phyloP scores from a whole-genome alignment of 2,888 invertebrate species.

The Dysmachus trigonus region DNA sequence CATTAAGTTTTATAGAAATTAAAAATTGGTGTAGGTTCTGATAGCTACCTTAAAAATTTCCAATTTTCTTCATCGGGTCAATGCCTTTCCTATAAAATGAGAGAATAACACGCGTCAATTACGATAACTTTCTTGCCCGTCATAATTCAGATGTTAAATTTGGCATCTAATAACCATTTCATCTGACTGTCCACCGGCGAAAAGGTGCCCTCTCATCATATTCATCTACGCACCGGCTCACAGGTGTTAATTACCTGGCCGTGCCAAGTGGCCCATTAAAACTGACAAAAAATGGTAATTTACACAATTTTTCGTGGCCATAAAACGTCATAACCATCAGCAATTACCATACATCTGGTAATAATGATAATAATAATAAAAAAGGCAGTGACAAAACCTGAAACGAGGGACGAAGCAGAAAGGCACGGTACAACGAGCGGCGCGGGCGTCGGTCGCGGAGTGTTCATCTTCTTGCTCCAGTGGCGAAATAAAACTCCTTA shows the following conservation, averaged over 20 bases:
- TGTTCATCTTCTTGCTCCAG: not conserved
- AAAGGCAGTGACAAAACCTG: constrained; percentile 40
- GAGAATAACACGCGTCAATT: not conserved
- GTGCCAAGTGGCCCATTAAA: constrained; percentile 48
- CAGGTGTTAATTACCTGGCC: constrained; percentile 50
- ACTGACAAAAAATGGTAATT: constrained; percentile 48
- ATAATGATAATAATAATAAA: constrained; percentile 48
- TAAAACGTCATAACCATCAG: constrained; percentile 50
- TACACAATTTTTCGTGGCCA: constrained; percentile 45
- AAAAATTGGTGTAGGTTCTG: too few species aligned
- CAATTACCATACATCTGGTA: constrained; percentile 50
- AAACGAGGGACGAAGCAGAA: not conserved
- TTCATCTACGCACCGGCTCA: not conserved
- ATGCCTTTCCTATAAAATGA: too few species aligned
- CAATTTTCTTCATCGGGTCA: too few species aligned
- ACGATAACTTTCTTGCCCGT: not conserved
- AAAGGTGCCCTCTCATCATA: not conserved
- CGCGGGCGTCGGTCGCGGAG: not conserved
- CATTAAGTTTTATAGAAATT: too few species aligned
- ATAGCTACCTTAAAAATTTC: too few species aligned
- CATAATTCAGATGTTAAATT: not conserved
- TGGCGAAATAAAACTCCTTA: constrained; percentile 17
- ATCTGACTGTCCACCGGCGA: not conserved
- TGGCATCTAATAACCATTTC: not conserved
- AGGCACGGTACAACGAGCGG: not conserved